Conservation (phyloP, 2,113 vertebrate genomes). For the Sturnira hondurensis region DNA sequence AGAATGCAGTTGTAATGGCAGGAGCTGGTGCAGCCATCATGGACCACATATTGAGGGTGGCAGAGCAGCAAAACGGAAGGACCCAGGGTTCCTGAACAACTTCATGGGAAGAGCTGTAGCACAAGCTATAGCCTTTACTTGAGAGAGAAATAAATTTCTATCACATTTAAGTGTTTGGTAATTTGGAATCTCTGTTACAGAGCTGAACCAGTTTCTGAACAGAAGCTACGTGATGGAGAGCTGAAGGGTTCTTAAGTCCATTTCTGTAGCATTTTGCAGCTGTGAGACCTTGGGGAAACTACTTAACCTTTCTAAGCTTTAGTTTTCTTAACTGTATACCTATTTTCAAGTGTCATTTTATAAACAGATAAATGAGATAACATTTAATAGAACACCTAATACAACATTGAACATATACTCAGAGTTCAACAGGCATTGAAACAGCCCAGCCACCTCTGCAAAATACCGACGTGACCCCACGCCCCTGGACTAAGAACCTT, state of each 20-base stretch:
- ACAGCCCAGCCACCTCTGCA: not conserved
- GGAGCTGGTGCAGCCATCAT: not conserved
- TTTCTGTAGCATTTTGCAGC: not conserved
- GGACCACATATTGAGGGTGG: not conserved
- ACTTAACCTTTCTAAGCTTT: not conserved
- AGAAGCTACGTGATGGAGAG: no score
- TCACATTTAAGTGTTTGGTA: not conserved
- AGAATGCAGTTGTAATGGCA: not conserved
- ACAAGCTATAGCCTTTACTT: not conserved
- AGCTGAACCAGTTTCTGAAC: not conserved
- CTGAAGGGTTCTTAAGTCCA: not conserved
- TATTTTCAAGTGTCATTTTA: not conserved
- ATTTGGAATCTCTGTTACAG: not conserved
- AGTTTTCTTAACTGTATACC: not conserved
- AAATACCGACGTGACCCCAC: not conserved
- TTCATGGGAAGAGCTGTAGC: not conserved
- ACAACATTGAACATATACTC: not conserved
- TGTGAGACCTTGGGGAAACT: not conserved
- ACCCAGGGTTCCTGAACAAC: not conserved
- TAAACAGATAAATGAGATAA: not conserved
- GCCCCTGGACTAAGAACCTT: not conserved
- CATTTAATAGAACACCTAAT: not conserved
- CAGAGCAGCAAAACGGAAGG: not conserved
- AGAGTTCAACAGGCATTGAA: not conserved
- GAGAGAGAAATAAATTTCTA: not conserved